These are phyloP conservation scores for Agelaius phoeniceus DNA, from an alignment of 2,113 vertebrate species.

Conservation along the genomic window DNA sequence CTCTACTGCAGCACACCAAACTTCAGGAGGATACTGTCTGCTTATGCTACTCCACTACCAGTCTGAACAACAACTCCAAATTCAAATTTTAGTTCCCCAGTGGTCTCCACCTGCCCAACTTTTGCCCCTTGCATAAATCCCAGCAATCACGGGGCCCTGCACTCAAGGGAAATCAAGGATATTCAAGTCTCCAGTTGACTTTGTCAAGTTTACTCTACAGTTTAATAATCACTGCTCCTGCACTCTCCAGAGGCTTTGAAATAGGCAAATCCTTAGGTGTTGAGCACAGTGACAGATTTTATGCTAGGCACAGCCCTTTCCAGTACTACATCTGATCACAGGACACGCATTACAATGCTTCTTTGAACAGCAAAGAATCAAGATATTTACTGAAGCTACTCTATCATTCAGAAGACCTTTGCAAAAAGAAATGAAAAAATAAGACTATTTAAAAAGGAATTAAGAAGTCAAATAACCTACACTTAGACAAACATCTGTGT, in stretches of 20 bases:
- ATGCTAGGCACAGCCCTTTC: background rate
- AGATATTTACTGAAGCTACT: background rate
- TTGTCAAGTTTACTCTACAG: background rate
- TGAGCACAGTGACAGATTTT: background rate
- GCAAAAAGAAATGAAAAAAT: background rate
- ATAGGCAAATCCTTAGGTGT: background rate
- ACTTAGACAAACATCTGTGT: background rate
- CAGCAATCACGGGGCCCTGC: background rate
- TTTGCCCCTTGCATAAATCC: background rate
- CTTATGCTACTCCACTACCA: background rate
- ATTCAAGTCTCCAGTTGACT: background rate
- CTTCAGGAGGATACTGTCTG: background rate
- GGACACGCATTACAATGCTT: background rate
- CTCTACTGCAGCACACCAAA: background rate
- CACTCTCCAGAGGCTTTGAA: background rate
- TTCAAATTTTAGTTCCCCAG: background rate
- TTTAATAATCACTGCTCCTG: background rate
- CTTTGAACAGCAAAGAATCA: background rate
- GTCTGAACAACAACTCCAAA: background rate
- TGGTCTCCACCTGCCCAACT: background rate
- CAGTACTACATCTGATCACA: background rate
- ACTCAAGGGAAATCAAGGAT: background rate
- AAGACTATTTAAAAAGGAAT: background rate
- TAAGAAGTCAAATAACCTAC: background rate
- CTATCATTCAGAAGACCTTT: background rate